phyloP scores from a whole-genome alignment of 2,113 vertebrate genomes.

The Callionymus lyra region DNA sequence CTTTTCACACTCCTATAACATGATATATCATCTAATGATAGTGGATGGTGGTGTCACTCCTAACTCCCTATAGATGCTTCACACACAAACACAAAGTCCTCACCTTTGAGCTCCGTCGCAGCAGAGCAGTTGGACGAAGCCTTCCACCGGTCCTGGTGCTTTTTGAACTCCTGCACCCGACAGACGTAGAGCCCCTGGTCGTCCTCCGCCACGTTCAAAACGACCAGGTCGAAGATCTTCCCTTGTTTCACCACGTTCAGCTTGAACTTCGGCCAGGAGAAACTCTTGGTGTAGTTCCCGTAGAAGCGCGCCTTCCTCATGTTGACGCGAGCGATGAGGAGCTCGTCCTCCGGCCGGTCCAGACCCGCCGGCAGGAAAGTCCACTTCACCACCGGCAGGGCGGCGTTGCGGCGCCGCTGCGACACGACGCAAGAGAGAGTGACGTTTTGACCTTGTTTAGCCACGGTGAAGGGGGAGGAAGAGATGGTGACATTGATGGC shows the following conservation, averaged over 20 bases:
- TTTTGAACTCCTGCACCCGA: constrained; percentile 87
- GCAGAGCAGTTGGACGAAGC: constrained; percentile 82
- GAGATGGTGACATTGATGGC: constrained; percentile 85
- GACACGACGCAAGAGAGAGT: constrained; percentile 81
- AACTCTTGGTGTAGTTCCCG: constrained; percentile 81
- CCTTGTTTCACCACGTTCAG: constrained; percentile 75
- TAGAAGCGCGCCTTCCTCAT: constrained; percentile 83
- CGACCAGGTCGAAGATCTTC: constrained; percentile 71
- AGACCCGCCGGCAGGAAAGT: constrained; percentile 62
- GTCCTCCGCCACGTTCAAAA: constrained; percentile 68
- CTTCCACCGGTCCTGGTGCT: constrained; percentile 82
- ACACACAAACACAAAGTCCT: constrained; percentile 4
- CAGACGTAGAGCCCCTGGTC: constrained; percentile 87
- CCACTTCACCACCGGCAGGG: constrained; percentile 84
- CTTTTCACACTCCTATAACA: too few relatives aligned
- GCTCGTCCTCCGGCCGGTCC: constrained; percentile 61
- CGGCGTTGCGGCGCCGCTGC: constrained; percentile 72
- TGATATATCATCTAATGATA: too few relatives aligned
- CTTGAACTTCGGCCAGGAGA: constrained; percentile 72
- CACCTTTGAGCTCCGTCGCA: constrained; percentile 68
- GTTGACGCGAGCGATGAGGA: constrained; percentile 84
- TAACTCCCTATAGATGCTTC: too few relatives aligned
- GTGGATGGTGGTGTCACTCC: too few relatives aligned
- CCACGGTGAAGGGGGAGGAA: constrained; percentile 76
- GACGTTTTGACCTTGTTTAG: constrained; percentile 78